Evolutionary conservation across 2,888 invertebrate species (phyloP), one percentile per base, ranked within the genome.

Genomic region (Romanomermis culicivorax): DNA sequence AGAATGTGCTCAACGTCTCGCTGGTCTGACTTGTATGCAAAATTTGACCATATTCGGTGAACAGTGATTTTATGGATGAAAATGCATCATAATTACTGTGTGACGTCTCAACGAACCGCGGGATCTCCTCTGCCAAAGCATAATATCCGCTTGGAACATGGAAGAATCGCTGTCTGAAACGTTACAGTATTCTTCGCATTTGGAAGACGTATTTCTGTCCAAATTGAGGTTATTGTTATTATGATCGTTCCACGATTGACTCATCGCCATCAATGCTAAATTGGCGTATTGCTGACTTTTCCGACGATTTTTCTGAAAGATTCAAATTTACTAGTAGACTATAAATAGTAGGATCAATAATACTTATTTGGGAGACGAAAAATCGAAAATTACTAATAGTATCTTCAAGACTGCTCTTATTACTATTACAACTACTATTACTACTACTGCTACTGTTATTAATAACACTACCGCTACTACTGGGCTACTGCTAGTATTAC

Each of bases 91-190:
- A n/a, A n/a, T 17, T 29, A 55, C 51, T 27, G 47, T 48, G 29
- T 55, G 49, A 14, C 47, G 52, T 29, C 54, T 30, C 1, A 59
- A 43, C 4, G 60, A 59, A 1, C 57, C 60, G n/a, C 60, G 29
- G 2, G 61, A 52, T 42, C 64, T 53, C 29, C 63, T 61, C 51
- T 62, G 62, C 65, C 65, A 65, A 30, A 65, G 54, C 25, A 65
- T 45, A 42, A 61, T 58, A 42, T 64, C 65, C 4, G 65, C 53
- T 25, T 30, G 53, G 3, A 4, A 64, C 48, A n/a, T 30, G 50
- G 23, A 29, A 51, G 23, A 53, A 27, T 30, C 29, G 29, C 51
- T 25, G 51, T 51, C 51, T 7, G 51, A 11, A 4, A 48, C n/a
- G 7, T 7, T n/a, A 7, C 7, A 7, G 7, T 7, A 7, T 23